These are phyloP conservation scores for Ceratina japonica DNA, from an alignment of 1,140 invertebrate genomes.

Conservation along the genomic window DNA sequence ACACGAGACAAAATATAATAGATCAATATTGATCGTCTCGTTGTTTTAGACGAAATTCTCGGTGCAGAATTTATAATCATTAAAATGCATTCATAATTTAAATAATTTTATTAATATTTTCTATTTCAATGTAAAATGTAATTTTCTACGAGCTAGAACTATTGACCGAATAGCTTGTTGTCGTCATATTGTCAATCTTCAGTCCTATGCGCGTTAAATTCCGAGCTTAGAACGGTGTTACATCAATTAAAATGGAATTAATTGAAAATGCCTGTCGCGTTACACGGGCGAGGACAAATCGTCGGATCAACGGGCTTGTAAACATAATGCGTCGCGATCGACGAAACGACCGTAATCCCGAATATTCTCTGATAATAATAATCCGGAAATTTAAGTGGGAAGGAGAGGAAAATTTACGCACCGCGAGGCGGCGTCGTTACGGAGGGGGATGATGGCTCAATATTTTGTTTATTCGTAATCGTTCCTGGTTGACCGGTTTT, in stretches of 20 bases:
- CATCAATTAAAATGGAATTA: constrained; percentile 56
- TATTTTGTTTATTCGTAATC: constrained; percentile 64
- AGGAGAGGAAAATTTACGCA: constrained; percentile 46
- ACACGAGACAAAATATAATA: too few species aligned
- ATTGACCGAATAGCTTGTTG: too few species aligned
- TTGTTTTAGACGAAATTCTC: too few species aligned
- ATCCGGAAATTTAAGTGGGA: constrained; percentile 53
- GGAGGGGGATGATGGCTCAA: constrained; percentile 26
- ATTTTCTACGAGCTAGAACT: too few species aligned
- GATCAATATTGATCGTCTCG: too few species aligned
- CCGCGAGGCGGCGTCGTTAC: not conserved
- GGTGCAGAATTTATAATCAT: too few species aligned
- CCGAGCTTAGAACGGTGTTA: not conserved
- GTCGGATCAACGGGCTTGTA: constrained; percentile 48
- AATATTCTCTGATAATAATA: constrained; percentile 62
- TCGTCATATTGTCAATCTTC: too few species aligned
- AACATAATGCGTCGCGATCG: constrained; percentile 55
- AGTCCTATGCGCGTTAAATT: too few species aligned
- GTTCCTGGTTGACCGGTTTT: constrained; percentile 48
- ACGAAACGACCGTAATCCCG: constrained; percentile 55
- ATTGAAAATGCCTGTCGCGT: constrained; percentile 40
- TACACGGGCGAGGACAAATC: constrained; percentile 2
- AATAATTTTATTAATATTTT: too few species aligned
- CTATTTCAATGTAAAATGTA: too few species aligned
- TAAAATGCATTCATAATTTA: too few species aligned